phyloP scores from a whole-genome alignment of 2,888 invertebrate species.

The Pyralis farinalis region DNA sequence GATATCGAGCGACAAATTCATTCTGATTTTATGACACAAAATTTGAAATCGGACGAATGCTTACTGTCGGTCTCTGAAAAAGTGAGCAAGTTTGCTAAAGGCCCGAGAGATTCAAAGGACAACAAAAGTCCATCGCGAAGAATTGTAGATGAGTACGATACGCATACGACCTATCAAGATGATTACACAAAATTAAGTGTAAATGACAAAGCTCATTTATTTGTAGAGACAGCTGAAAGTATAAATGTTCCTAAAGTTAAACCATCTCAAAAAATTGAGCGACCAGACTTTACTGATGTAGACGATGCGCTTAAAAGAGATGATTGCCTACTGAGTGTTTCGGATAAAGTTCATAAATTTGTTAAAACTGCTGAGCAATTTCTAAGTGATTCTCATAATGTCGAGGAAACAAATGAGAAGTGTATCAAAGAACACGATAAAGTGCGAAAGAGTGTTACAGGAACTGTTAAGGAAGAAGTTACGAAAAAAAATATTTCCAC shows the following conservation, averaged over 20 bases:
- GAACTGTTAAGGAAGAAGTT: slow-evolving; percentile 41
- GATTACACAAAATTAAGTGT: slow-evolving; percentile 80
- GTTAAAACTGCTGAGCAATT: slow-evolving; percentile 82
- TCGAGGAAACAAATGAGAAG: slow-evolving; percentile 58
- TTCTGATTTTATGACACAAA: slow-evolving; percentile 75
- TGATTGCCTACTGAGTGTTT: slow-evolving; percentile 82
- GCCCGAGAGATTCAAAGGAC: slow-evolving; percentile 53
- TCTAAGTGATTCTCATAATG: slow-evolving; percentile 48
- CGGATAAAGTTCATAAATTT: slow-evolving; percentile 84
- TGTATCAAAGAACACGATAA: slow-evolving; percentile 68
- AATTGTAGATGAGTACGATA: slow-evolving; percentile 73
- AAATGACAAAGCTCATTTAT: slow-evolving; percentile 84
- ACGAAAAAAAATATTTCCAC: slow-evolving; percentile 12
- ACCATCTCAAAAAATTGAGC: slow-evolving; percentile 55
- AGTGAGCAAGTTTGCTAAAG: slow-evolving; percentile 84
- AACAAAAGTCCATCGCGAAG: slow-evolving; percentile 58
- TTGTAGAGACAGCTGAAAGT: slow-evolving; percentile 82
- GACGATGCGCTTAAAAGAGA: slow-evolving; percentile 81
- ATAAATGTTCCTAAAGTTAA: slow-evolving; percentile 63
- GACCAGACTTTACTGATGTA: slow-evolving; percentile 76
- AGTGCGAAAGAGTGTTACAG: slow-evolving; percentile 58
- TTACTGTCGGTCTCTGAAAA: slow-evolving; percentile 85
- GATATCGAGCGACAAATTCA: slow-evolving; percentile 59
- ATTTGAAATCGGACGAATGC: slow-evolving; percentile 81
- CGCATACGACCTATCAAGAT: slow-evolving; percentile 72